phyloP scores from a whole-genome alignment of 1,140 invertebrate species.

The Drosophila serrata region DNA sequence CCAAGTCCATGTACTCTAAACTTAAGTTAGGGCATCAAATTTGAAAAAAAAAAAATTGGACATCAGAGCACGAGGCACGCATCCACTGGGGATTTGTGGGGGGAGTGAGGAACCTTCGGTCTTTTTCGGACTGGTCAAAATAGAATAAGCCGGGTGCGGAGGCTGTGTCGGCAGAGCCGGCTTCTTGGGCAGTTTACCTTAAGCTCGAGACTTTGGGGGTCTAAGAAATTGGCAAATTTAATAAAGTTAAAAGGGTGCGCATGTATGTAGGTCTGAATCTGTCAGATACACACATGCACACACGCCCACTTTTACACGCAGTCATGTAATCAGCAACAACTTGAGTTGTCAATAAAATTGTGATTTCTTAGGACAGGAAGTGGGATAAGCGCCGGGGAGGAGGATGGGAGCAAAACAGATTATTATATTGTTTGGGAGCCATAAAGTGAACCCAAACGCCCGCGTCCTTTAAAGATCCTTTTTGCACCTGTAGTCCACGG shows the following conservation, averaged over 20 bases:
- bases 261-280: conserved; percentile 47
- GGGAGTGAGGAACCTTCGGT: conserved; percentile 19
- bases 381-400: background rate
- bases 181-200: conserved; percentile 48
- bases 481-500: conserved; percentile 67
- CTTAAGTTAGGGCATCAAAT: conserved; percentile 15
- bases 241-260: conserved; percentile 82
- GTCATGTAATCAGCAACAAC: conserved; percentile 78
- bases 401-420: conserved; percentile 59
- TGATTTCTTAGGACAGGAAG: conserved; percentile 75
- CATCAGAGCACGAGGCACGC: conserved; percentile 69
- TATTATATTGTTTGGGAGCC: conserved; percentile 67
- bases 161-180: conserved; percentile 4
- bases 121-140: conserved; percentile 24
- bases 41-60: conserved; percentile 62
- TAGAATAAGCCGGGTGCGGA: conserved; percentile 23
- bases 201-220: conserved; percentile 47
- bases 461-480: conserved; percentile 56
- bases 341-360: conserved; percentile 85
- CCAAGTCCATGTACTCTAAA: background rate
- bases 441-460: conserved; percentile 49
- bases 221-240: conserved; percentile 84
- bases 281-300: conserved; percentile 57
- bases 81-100: conserved; percentile 70
- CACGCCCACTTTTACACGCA: conserved; percentile 36